phyloP scores from a whole-genome alignment of 35 echinoderm and acorn worm genomes.

The Ophioderma brevispina region DNA sequence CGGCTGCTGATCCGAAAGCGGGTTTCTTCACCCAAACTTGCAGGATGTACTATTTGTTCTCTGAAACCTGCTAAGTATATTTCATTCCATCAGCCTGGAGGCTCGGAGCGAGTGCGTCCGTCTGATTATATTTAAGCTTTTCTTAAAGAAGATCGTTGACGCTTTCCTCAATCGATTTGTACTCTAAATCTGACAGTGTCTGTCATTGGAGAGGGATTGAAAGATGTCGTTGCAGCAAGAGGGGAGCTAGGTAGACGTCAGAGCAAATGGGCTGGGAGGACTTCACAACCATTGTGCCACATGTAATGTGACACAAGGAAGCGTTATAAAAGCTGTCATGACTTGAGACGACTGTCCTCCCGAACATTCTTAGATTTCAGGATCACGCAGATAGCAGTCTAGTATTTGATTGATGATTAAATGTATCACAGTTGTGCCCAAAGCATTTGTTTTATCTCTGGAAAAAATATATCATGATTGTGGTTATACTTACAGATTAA shows the following conservation, averaged over 20 bases:
- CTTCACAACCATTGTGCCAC: constrained; percentile 69
- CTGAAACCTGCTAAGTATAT: constrained; percentile 4
- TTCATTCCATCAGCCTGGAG: constrained; percentile 3
- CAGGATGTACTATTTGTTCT: constrained; percentile 31
- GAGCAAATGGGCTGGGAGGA: constrained; percentile 79
- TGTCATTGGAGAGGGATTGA: constrained; percentile 51
- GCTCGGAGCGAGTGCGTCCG: not conserved
- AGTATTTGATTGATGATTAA: too few relatives aligned
- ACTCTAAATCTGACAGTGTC: constrained; percentile 75
- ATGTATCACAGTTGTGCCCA: too few relatives aligned
- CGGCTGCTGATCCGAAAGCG: not conserved
- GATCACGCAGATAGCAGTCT: too few relatives aligned
- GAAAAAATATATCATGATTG: too few relatives aligned
- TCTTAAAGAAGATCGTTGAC: constrained; percentile 33
- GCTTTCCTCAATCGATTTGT: constrained; percentile 76
- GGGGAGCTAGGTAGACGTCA: constrained; percentile 50
- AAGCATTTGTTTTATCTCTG: too few relatives aligned
- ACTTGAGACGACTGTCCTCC: constrained; percentile 65
- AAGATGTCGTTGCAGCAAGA: constrained; percentile 56
- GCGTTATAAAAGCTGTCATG: constrained; percentile 63
- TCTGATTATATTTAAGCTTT: too few relatives aligned
- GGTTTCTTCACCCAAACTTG: constrained; percentile 18
- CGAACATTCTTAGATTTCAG: not conserved
- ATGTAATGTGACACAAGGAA: constrained; percentile 55
- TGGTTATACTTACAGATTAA: too few relatives aligned